phyloP scores from a whole-genome alignment of 2,113 vertebrate species.

The Cromileptes altivelis region DNA sequence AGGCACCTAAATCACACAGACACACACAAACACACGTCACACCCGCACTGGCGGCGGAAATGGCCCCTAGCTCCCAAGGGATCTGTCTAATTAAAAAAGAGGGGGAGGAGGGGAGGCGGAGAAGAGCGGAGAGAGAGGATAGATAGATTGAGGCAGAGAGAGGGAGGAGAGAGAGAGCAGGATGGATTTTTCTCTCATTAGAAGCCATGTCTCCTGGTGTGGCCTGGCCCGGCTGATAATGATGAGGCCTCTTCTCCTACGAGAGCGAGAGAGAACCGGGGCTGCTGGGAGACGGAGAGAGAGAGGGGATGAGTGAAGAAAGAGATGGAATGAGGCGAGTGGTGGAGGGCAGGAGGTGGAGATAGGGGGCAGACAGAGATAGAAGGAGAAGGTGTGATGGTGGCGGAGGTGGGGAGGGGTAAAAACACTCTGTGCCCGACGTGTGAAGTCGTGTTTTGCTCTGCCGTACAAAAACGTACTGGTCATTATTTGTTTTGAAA shows the following conservation, averaged over 20 bases:
- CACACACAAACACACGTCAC: slow-evolving; percentile 80
- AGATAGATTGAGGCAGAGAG: slow-evolving; percentile 76
- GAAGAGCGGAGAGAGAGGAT: slow-evolving; percentile 40
- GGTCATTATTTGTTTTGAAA: slow-evolving; percentile 21
- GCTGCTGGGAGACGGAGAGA: slow-evolving; percentile 23
- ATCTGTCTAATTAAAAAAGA: slow-evolving; percentile 87
- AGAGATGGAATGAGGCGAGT: slow-evolving; percentile 59
- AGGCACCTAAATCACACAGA: slow-evolving; percentile 77
- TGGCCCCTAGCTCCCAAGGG: slow-evolving; percentile 85
- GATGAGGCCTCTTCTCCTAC: slow-evolving; percentile 78
- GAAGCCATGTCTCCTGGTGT: slow-evolving; percentile 85
- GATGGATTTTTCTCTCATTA: slow-evolving; percentile 88
- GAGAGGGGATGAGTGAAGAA: slow-evolving; percentile 37
- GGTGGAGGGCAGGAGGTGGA: slow-evolving; percentile 59
- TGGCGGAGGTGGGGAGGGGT: slow-evolving; percentile 6
- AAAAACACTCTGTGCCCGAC: slow-evolving; percentile 7
- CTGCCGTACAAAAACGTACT: slow-evolving; percentile 1
- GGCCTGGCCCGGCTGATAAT: slow-evolving; percentile 82
- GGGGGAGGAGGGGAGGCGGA: slow-evolving; percentile 57
- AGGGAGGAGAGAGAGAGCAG: slow-evolving; percentile 60
- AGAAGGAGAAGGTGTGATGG: slow-evolving; percentile 31
- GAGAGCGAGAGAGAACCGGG: slow-evolving; percentile 54
- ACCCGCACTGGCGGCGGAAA: slow-evolving; percentile 84
- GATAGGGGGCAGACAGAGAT: slow-evolving; percentile 55
- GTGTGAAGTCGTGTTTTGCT: slow-evolving; percentile 25